These are phyloP conservation scores for Pavo muticus DNA, from an alignment of 2,113 vertebrate genomes.

Conservation along the genomic window DNA sequence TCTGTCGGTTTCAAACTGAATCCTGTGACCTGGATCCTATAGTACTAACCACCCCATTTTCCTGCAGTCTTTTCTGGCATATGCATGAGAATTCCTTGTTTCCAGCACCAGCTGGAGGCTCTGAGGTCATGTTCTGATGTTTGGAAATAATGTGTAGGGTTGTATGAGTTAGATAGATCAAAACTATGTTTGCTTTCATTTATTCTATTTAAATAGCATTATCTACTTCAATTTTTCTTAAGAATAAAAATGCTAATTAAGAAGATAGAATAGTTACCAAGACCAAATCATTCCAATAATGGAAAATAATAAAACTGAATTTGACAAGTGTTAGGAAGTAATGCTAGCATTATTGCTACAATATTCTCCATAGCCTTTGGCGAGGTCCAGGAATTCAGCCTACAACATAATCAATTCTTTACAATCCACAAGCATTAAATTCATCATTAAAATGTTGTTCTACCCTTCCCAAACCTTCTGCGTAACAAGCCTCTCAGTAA, in stretches of 20 bases:
- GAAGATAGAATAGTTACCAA: not conserved
- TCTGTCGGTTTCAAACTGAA: not conserved
- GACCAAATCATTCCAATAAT: not conserved
- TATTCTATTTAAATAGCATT: not conserved
- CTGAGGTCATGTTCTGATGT: accelerated
- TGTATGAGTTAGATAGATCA: not conserved
- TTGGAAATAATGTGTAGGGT: not conserved
- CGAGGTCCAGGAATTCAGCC: not conserved
- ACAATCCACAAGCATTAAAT: conserved; percentile 44
- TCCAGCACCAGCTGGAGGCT: not conserved
- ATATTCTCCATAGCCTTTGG: not conserved
- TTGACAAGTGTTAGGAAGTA: not conserved
- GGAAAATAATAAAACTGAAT: not conserved
- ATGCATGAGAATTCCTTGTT: accelerated
- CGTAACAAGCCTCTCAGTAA: conserved; percentile 30
- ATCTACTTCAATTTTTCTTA: not conserved
- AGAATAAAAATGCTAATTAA: not conserved
- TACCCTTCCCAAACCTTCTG: conserved; percentile 47
- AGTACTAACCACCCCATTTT: not conserved
- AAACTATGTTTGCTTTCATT: not conserved
- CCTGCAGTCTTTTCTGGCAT: not conserved
- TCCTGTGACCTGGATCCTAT: not conserved
- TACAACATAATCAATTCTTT: conserved; percentile 41
- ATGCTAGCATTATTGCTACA: not conserved
- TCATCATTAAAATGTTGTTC: conserved; percentile 61